A percentile compares a stretch with the other conserved stretches of the same genome.
Conservation (phyloP, 2,888 invertebrate species). For the Noctua janthe region DNA sequence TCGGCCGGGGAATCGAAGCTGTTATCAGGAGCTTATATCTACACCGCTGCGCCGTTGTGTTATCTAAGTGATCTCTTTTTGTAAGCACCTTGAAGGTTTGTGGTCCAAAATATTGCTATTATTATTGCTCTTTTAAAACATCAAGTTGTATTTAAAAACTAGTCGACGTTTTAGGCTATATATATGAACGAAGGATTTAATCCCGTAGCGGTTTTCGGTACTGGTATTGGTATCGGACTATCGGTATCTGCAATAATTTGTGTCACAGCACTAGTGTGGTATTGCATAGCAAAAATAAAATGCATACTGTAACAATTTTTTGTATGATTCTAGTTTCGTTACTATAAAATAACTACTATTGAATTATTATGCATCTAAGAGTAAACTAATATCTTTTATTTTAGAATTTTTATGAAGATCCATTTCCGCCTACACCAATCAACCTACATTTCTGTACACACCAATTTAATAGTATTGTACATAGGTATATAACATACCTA, state of each 20-base stretch:
- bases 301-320: background rate
- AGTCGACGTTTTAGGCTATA: background rate
- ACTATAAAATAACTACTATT: background rate
- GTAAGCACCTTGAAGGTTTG: constrained; percentile 67
- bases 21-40: constrained; percentile 82
- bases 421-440: background rate
- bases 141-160: constrained; percentile 18
- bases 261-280: constrained; percentile 19
- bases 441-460: background rate
- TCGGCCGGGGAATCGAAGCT: constrained; percentile 83
- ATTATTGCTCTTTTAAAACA: constrained; percentile 44
- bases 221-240: constrained; percentile 4
- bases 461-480: background rate
- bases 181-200: background rate
- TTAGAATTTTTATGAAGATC: background rate
- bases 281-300: background rate
- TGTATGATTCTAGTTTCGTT: background rate
- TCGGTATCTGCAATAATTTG: constrained; percentile 9
- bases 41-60: constrained; percentile 69
- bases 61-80: constrained; percentile 78
- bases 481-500: too few relatives aligned
- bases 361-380: background rate
- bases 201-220: background rate
- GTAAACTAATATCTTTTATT: background rate
- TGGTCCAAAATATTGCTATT: constrained; percentile 64